Base-by-base conservation (phyloP, 2,113 vertebrate genomes). In the Percina caprodes region DNA sequence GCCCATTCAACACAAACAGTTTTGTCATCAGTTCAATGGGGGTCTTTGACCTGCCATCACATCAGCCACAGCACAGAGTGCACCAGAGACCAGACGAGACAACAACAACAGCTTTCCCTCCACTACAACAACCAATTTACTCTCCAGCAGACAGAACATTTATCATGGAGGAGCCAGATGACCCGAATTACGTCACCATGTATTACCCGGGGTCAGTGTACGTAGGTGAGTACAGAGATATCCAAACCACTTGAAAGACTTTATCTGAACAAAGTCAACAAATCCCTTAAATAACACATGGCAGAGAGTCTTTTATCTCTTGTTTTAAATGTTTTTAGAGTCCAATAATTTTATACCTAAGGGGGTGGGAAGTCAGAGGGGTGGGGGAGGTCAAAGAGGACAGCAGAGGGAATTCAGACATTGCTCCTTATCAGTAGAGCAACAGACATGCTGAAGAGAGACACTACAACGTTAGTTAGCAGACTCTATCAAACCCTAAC, bases 191-290 rank as follows among this genome's bases (percentile, higher is more conserved):
- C 33, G 80, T 90, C 84, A 91, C 91, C 68, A 88, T 92, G 81
- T 86, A 87, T 71, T 80, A 82, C 85, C 90, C 92, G 3, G 90
- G 83, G 45, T 85, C 91, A 48, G 88, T 87, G 70, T 90, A 92
- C 68, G 86, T 91, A 67, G 92, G 94, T 95, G 80, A 94, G 94
- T 94, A 89, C 75, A 79, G 26, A 72, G 33, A 74, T 6, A 55
- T 52, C 15, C 58, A 77, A 76, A 80, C 18, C 33, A 49, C 42
- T 66, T 48, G 6, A 8, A 69, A 35, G 59, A 73, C 30, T 76
- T 52, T 52, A 45, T 74, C 51, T 18, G 14, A 76, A 26, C 26
- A 54, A 7, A 52, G 49, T 54, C 19, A 39, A n/a, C 23, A 68
- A 74, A 67, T 46, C 23, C 16, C 46, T 65, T 65, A 18, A 33